Percentiles rank a stretch among this genome's conserved stretches.
These are phyloP conservation scores for Mylabris sibirica DNA, from an alignment of 2,888 invertebrate species.

Conservation along the genomic window DNA sequence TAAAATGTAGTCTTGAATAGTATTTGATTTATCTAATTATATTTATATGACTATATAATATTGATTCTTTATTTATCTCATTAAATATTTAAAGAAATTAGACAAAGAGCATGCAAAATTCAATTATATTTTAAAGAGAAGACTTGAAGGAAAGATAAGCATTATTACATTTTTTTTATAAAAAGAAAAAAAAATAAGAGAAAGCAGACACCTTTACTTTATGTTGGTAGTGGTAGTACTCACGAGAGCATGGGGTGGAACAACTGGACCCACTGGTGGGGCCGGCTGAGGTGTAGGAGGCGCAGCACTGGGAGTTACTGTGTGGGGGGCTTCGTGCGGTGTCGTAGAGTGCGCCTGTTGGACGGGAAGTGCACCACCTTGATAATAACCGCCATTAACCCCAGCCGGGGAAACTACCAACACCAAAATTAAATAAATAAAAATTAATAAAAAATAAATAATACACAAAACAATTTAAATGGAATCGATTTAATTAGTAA, in stretches of 20 bases:
- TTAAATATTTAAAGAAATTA: neutral
- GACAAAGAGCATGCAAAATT: conserved; percentile 1
- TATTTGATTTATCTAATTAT: neutral
- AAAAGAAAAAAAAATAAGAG: conserved; percentile 16
- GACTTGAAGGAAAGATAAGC: conserved; percentile 4
- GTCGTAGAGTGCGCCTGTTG: conserved; percentile 92
- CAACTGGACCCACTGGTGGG: conserved; percentile 61
- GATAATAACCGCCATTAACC: conserved; percentile 77
- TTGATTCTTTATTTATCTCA: neutral
- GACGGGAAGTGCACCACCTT: conserved; percentile 75
- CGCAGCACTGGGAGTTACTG: conserved; percentile 64
- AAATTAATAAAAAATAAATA: conserved; percentile 11
- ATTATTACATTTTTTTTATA: neutral
- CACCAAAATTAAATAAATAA: conserved; percentile 15
- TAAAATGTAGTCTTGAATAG: neutral
- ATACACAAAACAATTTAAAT: conserved; percentile 14
- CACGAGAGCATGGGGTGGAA: conserved; percentile 56
- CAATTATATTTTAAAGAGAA: neutral
- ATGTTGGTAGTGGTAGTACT: conserved; percentile 42
- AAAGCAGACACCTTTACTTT: conserved; percentile 44
- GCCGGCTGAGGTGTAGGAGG: conserved; percentile 63
- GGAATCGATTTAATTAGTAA: conserved; percentile 9
- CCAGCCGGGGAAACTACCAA: conserved; percentile 65
- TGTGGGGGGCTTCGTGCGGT: conserved; percentile 74
- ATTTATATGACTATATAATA: neutral